Conservation (phyloP, 2,113 vertebrate genomes). For the Orycteropus afer region DNA sequence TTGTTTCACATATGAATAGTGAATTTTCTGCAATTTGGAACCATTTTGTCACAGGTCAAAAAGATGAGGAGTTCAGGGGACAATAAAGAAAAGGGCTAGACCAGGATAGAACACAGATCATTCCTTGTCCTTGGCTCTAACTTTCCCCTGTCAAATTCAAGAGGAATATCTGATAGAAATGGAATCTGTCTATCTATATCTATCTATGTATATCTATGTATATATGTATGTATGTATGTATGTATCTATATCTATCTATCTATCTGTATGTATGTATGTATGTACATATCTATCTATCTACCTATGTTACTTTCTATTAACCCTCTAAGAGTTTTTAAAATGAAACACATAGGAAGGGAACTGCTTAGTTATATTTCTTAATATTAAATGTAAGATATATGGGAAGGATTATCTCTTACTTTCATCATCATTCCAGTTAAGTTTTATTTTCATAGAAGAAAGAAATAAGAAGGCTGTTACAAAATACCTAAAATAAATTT, state of each 20-base stretch:
- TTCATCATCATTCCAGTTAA: neutral
- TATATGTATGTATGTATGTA: too few relatives aligned
- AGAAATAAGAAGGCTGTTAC: neutral
- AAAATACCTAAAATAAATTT: slow-evolving; percentile 5
- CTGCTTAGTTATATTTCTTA: neutral
- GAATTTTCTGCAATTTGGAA: neutral
- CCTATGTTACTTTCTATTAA: neutral
- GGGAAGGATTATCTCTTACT: neutral
- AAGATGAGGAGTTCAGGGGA: neutral
- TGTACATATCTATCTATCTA: too few relatives aligned
- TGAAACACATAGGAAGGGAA: neutral
- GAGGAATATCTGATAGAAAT: slow-evolving; percentile 12
- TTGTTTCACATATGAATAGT: neutral
- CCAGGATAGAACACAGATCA: neutral
- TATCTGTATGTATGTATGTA: too few relatives aligned
- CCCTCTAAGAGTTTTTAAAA: neutral
- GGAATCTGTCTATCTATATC: too few relatives aligned
- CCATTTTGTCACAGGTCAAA: neutral
- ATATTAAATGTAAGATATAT: neutral
- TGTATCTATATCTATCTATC: too few relatives aligned
- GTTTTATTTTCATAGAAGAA: slow-evolving; percentile 16
- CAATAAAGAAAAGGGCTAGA: neutral
- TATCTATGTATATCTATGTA: too few relatives aligned
- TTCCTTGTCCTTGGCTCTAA: neutral
- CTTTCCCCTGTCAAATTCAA: neutral